phyloP scores from a whole-genome alignment of 1,140 invertebrate species.

The Papilio dardanus region DNA sequence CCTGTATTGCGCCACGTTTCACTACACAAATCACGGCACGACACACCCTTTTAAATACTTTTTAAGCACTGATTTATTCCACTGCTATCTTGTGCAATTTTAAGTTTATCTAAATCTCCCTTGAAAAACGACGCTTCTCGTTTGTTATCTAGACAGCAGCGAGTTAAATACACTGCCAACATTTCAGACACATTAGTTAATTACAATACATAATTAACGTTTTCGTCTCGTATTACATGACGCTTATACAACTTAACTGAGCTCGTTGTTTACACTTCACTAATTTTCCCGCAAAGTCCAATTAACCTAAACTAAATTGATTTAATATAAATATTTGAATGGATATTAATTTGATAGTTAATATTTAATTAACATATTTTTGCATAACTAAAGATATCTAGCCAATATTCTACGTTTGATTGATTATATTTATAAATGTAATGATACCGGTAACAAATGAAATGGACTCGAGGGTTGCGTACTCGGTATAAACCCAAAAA shows the following conservation, averaged over 20 bases:
- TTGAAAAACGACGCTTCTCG: not conserved
- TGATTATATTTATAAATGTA: constrained; percentile 41
- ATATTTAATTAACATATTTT: not conserved
- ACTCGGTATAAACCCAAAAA: constrained; percentile 65
- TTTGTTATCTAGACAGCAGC: not conserved
- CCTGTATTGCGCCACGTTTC: constrained; percentile 40
- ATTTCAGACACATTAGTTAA: constrained; percentile 9
- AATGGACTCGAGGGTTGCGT: constrained; percentile 44
- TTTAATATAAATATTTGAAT: not conserved
- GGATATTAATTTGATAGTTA: constrained; percentile 16
- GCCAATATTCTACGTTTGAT: not conserved
- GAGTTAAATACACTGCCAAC: not conserved
- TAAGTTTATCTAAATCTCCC: constrained; percentile 23
- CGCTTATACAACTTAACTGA: constrained; percentile 32
- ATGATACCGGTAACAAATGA: constrained; percentile 38
- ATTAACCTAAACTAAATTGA: constrained; percentile 18
- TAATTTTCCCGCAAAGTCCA: constrained; percentile 24
- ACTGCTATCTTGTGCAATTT: constrained; percentile 6
- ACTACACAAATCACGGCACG: constrained; percentile 59
- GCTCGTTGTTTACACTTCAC: constrained; percentile 16
- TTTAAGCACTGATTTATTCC: constrained; percentile 48
- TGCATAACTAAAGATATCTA: not conserved
- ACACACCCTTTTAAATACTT: constrained; percentile 60
- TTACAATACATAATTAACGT: constrained; percentile 34
- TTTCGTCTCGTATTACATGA: constrained; percentile 5